A percentile compares a stretch with the other conserved stretches of the same genome.
phyloP scores from a whole-genome alignment of 2,113 vertebrate species.

The Neoarius graeffei region DNA sequence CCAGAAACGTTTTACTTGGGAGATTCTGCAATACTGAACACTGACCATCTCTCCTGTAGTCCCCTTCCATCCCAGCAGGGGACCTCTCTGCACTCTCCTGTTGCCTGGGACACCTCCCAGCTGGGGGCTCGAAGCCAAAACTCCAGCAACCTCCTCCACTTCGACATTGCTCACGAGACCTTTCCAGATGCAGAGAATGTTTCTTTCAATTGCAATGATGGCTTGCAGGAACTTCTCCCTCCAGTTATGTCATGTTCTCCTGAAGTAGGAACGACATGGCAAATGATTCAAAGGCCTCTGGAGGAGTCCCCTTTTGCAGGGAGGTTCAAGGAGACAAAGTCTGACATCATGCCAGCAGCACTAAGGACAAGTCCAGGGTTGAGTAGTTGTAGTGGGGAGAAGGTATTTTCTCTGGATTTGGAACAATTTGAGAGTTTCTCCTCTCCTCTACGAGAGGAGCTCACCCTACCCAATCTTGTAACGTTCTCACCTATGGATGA shows the following conservation, averaged over 20 bases:
- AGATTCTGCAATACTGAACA: neutral
- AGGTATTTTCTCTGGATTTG: conserved; percentile 70
- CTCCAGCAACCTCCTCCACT: conserved; percentile 55
- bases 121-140: conserved; percentile 44
- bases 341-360: conserved; percentile 32
- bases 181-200: conserved; percentile 65
- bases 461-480: conserved; percentile 66
- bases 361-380: conserved; percentile 14
- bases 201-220: conserved; percentile 59
- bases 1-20: neutral
- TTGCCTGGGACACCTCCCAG: conserved; percentile 61
- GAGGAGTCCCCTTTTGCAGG: conserved; percentile 32
- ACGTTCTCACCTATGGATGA: conserved; percentile 73
- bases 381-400: conserved; percentile 35
- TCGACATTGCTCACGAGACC: conserved; percentile 66
- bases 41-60: neutral
- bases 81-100: conserved; percentile 41
- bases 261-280: neutral
- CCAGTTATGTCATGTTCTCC: conserved; percentile 12
- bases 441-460: conserved; percentile 52
- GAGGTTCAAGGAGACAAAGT: neutral
- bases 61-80: conserved; percentile 47
- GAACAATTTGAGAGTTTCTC: conserved; percentile 61
- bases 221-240: conserved; percentile 40
- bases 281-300: neutral